Conservation (phyloP, 2,888 invertebrate genomes). For the Candidula unifasciata region DNA sequence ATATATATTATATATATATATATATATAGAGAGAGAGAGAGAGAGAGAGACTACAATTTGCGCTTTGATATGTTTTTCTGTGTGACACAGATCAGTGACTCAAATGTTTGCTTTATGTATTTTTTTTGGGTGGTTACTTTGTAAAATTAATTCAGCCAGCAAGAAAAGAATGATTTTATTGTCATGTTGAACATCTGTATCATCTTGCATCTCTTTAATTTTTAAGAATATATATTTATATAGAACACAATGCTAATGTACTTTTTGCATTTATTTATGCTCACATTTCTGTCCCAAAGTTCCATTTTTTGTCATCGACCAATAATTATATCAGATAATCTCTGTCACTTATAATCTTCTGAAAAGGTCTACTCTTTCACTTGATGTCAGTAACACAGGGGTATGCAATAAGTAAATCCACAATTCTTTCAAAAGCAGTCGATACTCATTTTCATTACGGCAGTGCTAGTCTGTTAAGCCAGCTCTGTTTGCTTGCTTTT, state of each 20-base stretch:
- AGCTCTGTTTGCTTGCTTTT: background rate
- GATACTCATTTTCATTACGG: constrained; percentile 35
- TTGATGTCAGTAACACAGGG: constrained; percentile 21
- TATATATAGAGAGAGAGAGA: too few relatives aligned
- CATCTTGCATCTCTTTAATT: background rate
- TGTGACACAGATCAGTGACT: background rate
- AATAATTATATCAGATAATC: constrained; percentile 5
- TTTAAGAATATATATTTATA: background rate
- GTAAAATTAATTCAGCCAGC: background rate
- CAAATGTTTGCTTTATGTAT: background rate
- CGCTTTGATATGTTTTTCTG: background rate
- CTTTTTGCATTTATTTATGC: constrained; percentile 20
- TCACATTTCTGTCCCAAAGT: background rate
- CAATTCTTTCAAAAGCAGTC: constrained; percentile 40
- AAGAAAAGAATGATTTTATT: background rate
- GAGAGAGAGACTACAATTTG: too few relatives aligned
- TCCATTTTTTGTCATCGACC: background rate
- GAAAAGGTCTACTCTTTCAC: background rate
- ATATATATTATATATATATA: too few relatives aligned
- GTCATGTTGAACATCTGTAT: background rate
- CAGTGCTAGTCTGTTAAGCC: constrained; percentile 2
- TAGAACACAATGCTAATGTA: background rate
- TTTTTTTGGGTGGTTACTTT: background rate
- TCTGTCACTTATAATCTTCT: background rate
- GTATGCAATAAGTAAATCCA: constrained; percentile 49